phyloP scores from a whole-genome alignment of 2,113 vertebrate species.

The Microtus ochrogaster region DNA sequence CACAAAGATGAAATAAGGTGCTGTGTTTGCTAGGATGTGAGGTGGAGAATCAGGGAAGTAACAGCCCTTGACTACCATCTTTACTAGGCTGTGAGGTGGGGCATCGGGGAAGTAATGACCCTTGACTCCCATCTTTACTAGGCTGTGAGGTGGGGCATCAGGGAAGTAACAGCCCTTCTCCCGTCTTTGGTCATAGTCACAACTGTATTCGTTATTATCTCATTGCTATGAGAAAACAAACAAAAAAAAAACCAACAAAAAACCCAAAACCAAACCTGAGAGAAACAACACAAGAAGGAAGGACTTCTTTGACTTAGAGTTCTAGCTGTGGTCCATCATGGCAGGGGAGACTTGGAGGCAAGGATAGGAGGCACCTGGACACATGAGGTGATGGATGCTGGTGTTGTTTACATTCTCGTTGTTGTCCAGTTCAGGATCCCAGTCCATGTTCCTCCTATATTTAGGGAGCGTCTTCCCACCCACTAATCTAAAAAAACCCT shows the following conservation, averaged over 20 bases:
- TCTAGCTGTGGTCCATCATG: not conserved
- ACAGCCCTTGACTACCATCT: too few species aligned
- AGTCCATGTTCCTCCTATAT: not conserved
- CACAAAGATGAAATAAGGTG: not conserved
- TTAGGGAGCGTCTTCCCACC: not conserved
- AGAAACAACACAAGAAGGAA: not conserved
- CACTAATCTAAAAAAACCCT: not conserved
- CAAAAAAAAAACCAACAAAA: too few species aligned
- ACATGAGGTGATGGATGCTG: not conserved
- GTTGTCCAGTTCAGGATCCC: too few species aligned
- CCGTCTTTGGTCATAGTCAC: not conserved
- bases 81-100: not conserved
- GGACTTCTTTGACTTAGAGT: not conserved
- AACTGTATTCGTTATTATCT: not conserved
- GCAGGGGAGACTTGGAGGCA: not conserved
- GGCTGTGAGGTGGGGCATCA: not conserved
- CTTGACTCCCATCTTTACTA: not conserved
- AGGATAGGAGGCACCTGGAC: not conserved
- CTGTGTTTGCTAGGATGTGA: not conserved
- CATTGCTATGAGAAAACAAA: not conserved
- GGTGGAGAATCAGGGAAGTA: not conserved
- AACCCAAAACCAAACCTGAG: not conserved
- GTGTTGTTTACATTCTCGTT: not conserved
- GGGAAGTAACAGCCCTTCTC: not conserved
- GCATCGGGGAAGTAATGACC: not conserved